Conservation (phyloP, 2,888 invertebrate species). For the Teleogryllus oceanicus region DNA sequence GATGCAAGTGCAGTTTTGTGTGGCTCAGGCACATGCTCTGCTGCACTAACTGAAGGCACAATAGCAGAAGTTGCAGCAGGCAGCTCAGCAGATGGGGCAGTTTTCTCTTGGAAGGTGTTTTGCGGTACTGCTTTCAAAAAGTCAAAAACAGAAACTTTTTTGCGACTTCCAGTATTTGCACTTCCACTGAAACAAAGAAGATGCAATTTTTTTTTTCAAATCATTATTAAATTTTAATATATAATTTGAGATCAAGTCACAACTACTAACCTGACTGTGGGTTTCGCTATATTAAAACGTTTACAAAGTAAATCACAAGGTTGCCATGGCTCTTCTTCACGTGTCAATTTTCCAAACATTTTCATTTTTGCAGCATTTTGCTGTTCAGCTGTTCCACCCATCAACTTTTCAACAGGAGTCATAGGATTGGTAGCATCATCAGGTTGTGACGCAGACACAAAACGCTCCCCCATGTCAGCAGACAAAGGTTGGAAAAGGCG, state of each 20-base stretch:
- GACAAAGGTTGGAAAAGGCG: conserved; percentile 64
- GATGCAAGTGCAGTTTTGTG: too few relatives aligned
- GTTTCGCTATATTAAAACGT: conserved; percentile 90
- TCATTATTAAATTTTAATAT: too few relatives aligned
- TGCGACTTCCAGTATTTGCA: background rate
- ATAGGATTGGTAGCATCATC: conserved; percentile 49
- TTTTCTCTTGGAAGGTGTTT: conserved; percentile 28
- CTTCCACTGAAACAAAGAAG: background rate
- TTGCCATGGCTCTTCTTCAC: conserved; percentile 69
- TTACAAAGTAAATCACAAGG: conserved; percentile 82
- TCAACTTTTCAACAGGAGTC: conserved; percentile 41
- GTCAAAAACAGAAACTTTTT: conserved; percentile 70
- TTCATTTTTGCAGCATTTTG: conserved; percentile 67
- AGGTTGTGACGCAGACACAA: conserved; percentile 57
- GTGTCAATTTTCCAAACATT: conserved; percentile 73
- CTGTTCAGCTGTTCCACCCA: background rate
- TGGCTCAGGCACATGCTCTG: too few relatives aligned
- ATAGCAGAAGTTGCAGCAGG: too few relatives aligned
- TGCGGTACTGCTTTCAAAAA: conserved; percentile 57
- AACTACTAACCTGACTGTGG: conserved; percentile 59
- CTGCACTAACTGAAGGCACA: too few relatives aligned
- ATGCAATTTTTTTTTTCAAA: too few relatives aligned
- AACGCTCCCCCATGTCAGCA: conserved; percentile 55
- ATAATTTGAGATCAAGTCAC: too few relatives aligned
- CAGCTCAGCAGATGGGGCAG: too few relatives aligned